Evolutionary conservation across 2,797 vertebrate species (phyloP).

Genomic region (Hippopotamyrus pictus): DNA sequence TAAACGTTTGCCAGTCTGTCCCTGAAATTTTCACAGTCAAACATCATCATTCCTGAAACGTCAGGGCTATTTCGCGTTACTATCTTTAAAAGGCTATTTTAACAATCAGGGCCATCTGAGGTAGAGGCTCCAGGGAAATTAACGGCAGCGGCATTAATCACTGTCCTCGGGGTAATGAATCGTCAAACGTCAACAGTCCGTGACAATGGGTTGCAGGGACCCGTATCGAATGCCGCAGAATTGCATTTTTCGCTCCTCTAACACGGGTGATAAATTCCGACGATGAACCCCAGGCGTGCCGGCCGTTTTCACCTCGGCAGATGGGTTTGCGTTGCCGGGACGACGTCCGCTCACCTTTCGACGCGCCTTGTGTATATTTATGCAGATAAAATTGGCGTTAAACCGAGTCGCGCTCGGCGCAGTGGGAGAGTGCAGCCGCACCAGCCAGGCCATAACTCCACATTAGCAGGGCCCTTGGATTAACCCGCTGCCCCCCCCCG

Average conservation of each 20-base stretch:
- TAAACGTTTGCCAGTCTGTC: neutral
- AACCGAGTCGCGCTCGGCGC: neutral
- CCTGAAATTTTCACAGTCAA: neutral
- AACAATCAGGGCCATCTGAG: neutral
- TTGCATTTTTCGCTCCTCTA: neutral
- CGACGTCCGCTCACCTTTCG: constrained; percentile 20
- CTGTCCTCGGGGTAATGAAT: neutral
- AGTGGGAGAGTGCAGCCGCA: constrained; percentile 7
- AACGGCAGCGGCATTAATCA: neutral
- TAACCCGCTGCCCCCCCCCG: neutral
- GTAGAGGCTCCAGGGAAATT: neutral
- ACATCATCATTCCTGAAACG: neutral
- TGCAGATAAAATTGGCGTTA: neutral
- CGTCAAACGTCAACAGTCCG: neutral
- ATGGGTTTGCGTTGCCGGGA: constrained; percentile 33
- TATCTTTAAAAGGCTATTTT: neutral
- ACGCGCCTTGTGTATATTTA: constrained; percentile 28
- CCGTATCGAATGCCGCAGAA: neutral
- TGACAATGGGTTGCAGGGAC: neutral
- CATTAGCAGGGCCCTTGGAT: neutral
- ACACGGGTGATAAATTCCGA: neutral
- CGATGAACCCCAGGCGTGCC: constrained; percentile 6
- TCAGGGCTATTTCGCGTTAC: neutral
- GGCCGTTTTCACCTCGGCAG: neutral
- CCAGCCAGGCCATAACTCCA: constrained; percentile 33